Evolutionary conservation across 2,888 invertebrate genomes (phyloP).

Genomic region (Cetonia aurata): DNA sequence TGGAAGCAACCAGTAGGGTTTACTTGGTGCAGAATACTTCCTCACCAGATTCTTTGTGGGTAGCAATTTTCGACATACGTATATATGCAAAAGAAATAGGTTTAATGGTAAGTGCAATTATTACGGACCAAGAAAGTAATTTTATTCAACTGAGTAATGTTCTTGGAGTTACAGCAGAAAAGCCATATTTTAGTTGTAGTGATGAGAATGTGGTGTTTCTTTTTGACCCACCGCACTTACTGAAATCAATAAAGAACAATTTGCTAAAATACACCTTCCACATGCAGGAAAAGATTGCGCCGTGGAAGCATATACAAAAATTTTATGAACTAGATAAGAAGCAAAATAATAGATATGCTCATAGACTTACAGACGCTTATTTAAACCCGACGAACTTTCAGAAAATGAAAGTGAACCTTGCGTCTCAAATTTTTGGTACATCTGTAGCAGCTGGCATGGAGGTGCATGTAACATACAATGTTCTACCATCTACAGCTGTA

Average conservation of each 20-base stretch:
- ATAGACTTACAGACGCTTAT: constrained; percentile 44
- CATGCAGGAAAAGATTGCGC: constrained; percentile 18
- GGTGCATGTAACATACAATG: too few species aligned
- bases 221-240: constrained; percentile 45
- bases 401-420: constrained; percentile 49
- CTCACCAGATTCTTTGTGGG: constrained; percentile 17
- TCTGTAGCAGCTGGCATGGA: constrained; percentile 41
- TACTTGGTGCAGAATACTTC: constrained; percentile 27
- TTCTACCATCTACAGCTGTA: too few species aligned
- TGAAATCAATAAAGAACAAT: constrained; percentile 45
- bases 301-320: constrained; percentile 23
- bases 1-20: constrained; percentile 38
- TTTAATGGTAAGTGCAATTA: constrained; percentile 35
- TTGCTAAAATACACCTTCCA: constrained; percentile 42
- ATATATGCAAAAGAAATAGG: constrained; percentile 22
- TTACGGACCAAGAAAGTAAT: constrained; percentile 8
- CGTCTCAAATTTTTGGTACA: constrained; percentile 46
- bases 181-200: constrained; percentile 42
- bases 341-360: constrained; percentile 33
- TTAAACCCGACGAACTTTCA: constrained; percentile 46
- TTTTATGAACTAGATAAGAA: constrained; percentile 44
- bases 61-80: neutral
- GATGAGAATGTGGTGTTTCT: constrained; percentile 41
- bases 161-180: constrained; percentile 20
- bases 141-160: constrained; percentile 35